These are phyloP conservation scores for Bicyclus anynana DNA, from an alignment of 1,140 invertebrate genomes.

Conservation along the genomic window DNA sequence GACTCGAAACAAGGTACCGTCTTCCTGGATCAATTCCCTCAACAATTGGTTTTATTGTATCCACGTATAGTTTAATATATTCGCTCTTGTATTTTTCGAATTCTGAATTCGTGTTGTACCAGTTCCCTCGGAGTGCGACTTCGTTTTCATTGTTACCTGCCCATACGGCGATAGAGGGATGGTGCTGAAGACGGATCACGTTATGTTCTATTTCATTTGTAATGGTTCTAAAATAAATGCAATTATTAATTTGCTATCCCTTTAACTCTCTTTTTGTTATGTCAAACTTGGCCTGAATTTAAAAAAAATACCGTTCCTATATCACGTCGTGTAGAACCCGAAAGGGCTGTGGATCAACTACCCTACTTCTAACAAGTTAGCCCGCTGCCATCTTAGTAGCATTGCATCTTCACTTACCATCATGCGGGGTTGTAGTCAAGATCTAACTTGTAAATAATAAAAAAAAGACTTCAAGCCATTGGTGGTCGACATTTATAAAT, in stretches of 20 bases:
- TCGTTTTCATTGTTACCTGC: conserved; percentile 99
- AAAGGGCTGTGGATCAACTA: too few relatives aligned
- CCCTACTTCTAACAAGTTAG: too few relatives aligned
- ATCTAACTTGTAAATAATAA: too few relatives aligned
- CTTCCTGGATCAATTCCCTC: conserved; percentile 80
- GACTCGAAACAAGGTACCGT: conserved; percentile 91
- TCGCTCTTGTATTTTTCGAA: conserved; percentile 84
- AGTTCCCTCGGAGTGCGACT: conserved; percentile 89
- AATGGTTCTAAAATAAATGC: conserved; percentile 78
- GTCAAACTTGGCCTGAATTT: too few relatives aligned
- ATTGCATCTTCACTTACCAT: too few relatives aligned
- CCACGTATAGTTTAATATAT: conserved; percentile 92
- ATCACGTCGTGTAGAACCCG: too few relatives aligned
- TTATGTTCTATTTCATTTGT: conserved; percentile 89
- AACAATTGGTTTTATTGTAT: conserved; percentile 85
- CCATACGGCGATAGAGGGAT: conserved; percentile 93
- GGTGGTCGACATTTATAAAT: too few relatives aligned
- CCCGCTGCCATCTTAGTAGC: too few relatives aligned
- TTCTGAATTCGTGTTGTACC: conserved; percentile 84
- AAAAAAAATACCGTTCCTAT: too few relatives aligned
- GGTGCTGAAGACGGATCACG: conserved; percentile 89
- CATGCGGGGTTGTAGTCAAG: too few relatives aligned
- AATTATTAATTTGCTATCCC: neutral
- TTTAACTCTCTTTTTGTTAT: too few relatives aligned
- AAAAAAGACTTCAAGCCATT: too few relatives aligned